phyloP scores from a whole-genome alignment of 2,113 vertebrate species.

The Illadopsis cleaveri region DNA sequence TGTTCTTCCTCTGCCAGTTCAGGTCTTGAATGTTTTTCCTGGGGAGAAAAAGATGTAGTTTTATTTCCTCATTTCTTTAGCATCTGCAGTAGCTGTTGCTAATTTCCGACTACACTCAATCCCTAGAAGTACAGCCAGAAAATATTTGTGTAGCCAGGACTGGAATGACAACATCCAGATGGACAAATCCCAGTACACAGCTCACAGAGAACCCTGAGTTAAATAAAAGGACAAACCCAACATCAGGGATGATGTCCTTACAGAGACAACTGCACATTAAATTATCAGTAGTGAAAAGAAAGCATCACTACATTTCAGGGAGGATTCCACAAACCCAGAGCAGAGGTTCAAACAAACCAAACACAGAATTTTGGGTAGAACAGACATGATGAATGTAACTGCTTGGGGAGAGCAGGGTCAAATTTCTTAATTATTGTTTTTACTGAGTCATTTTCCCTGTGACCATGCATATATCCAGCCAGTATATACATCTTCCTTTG shows the following conservation, averaged over 20 bases:
- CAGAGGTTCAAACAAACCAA: not conserved
- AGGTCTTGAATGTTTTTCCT: constrained; percentile 97
- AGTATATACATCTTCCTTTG: not conserved
- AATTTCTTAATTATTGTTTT: not conserved
- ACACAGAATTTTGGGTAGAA: not conserved
- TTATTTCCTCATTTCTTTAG: not conserved
- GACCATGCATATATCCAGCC: not conserved
- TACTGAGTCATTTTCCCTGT: not conserved
- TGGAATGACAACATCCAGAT: not conserved
- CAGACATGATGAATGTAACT: not conserved
- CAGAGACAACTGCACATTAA: not conserved
- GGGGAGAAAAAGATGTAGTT: not conserved
- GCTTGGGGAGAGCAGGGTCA: not conserved
- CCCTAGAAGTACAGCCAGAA: not conserved
- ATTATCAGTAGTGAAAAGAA: not conserved
- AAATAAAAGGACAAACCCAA: not conserved
- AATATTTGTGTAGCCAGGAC: not conserved
- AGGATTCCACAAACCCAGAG: not conserved
- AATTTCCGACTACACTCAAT: not conserved
- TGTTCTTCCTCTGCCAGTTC: constrained; percentile 98
- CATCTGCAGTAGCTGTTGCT: not conserved
- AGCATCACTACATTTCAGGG: not conserved
- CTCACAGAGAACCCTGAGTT: not conserved
- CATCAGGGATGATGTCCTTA: not conserved
- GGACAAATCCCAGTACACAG: not conserved